Conservation (phyloP, 2,113 vertebrate species). For the Puffinus mauretanicus region DNA sequence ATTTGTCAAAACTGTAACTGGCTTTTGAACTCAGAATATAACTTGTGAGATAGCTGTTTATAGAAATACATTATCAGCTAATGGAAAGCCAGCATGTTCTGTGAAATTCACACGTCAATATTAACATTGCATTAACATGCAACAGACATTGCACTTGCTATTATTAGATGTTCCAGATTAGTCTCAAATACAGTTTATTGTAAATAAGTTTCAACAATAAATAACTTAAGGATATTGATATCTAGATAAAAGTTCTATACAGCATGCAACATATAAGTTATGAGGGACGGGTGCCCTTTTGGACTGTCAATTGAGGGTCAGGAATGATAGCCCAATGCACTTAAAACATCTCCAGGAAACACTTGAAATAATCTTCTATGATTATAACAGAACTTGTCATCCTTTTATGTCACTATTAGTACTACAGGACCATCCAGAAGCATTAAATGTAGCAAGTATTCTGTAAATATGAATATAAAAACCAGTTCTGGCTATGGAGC, state of each 20-base stretch:
- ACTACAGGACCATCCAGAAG: neutral
- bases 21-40: neutral
- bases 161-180: neutral
- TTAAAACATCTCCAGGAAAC: neutral
- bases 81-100: neutral
- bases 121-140: neutral
- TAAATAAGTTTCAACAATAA: neutral
- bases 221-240: neutral
- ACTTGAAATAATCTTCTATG: neutral
- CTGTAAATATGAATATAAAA: neutral
- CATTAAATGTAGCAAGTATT: neutral
- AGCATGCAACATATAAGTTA: neutral
- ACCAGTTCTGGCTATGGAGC: rapidly evolving
- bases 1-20: neutral
- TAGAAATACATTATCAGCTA: neutral
- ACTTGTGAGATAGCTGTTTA: neutral
- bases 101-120: neutral
- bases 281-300: neutral
- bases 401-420: neutral
- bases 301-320: neutral
- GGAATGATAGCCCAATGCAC: neutral
- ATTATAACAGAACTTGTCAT: neutral
- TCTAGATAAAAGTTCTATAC: neutral
- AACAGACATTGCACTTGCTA: neutral
- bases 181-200: neutral